Percentiles rank a stretch among this genome's conserved stretches.
phyloP scores from a whole-genome alignment of 2,888 invertebrate species.

The Erebia ligea region DNA sequence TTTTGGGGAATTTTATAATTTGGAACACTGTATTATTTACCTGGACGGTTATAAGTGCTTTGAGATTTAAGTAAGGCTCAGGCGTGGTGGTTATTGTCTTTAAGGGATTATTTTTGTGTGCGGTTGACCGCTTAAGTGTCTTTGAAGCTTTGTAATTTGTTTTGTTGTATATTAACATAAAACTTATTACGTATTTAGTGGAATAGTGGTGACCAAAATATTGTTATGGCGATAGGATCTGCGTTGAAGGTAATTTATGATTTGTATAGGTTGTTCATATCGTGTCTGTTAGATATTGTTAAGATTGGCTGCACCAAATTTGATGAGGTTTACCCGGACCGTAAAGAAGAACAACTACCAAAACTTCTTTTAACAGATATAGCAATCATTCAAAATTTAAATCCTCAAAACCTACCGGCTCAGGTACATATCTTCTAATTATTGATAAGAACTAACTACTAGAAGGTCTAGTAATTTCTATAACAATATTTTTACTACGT shows the following conservation, averaged over 20 bases:
- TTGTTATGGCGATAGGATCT: neutral
- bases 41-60: neutral
- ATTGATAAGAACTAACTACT: neutral
- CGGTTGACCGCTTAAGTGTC: neutral
- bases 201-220: neutral
- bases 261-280: no score
- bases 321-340: no score
- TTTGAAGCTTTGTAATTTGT: neutral
- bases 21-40: neutral
- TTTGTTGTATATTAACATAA: neutral
- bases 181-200: neutral
- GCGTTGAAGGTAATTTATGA: neutral
- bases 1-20: conserved; percentile 29
- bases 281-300: no score
- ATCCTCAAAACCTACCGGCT: no score
- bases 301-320: no score
- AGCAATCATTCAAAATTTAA: no score
- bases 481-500: neutral
- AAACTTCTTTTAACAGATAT: no score
- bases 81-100: neutral
- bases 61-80: neutral
- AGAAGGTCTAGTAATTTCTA: no score
- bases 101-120: neutral
- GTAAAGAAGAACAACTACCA: no score
- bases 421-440: no score